Percentiles rank a stretch among this genome's conserved stretches.
Conservation (phyloP, 2,888 invertebrate genomes). For the Pasiphila rectangulata region DNA sequence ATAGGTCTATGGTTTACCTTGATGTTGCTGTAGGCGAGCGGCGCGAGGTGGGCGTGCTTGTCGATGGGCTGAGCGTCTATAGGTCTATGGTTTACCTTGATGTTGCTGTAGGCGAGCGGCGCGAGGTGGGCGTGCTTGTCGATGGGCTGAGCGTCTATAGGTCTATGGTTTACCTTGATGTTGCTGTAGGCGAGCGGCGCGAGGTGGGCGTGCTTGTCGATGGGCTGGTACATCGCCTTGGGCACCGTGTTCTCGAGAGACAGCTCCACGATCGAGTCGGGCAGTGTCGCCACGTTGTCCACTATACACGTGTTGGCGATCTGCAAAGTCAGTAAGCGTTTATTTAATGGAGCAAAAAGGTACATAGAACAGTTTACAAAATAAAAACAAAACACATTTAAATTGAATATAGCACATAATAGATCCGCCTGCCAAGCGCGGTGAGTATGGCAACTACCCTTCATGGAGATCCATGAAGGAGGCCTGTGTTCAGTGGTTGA, state of each 20-base stretch:
- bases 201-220: slow-evolving; percentile 67
- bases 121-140: slow-evolving; percentile 62
- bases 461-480: no score
- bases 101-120: slow-evolving; percentile 52
- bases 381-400: no score
- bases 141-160: slow-evolving; percentile 45
- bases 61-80: background rate
- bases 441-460: no score
- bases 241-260: slow-evolving; percentile 70
- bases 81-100: slow-evolving; percentile 44
- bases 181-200: slow-evolving; percentile 56
- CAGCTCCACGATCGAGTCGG: slow-evolving; percentile 73
- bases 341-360: no score
- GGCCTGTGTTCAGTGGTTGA: no score
- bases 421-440: no score
- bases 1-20: no score
- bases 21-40: no score
- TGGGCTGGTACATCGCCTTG: slow-evolving; percentile 68
- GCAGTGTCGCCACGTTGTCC: slow-evolving; percentile 65
- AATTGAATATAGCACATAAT: no score
- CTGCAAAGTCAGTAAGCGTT: slow-evolving; percentile 41
- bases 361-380: no score
- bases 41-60: no score
- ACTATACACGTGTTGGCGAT: slow-evolving; percentile 73
- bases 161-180: slow-evolving; percentile 46